phyloP scores from a whole-genome alignment of 2,888 invertebrate species.

The Timema cristinae region DNA sequence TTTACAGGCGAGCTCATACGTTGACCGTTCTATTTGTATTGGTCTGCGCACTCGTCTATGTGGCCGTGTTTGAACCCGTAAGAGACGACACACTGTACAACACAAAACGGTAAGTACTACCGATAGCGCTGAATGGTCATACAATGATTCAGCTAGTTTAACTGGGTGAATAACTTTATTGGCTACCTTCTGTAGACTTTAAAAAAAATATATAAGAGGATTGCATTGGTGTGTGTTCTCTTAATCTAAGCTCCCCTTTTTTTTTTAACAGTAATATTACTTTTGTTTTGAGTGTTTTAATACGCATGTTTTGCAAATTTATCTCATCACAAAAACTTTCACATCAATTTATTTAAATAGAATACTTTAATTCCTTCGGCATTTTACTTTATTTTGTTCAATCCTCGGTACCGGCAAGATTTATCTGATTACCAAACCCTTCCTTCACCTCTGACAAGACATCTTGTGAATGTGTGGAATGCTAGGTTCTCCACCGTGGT shows the following conservation, averaged over 20 bases:
- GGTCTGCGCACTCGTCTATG: conserved; percentile 47
- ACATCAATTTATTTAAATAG: too few relatives aligned
- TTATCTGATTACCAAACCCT: too few relatives aligned
- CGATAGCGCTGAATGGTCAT: background rate
- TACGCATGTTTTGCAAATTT: background rate
- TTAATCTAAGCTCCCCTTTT: background rate
- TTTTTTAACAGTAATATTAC: too few relatives aligned
- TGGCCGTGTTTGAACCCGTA: conserved; percentile 47
- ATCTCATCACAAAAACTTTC: background rate
- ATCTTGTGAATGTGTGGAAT: too few relatives aligned
- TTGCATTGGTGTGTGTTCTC: background rate
- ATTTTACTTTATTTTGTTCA: too few relatives aligned
- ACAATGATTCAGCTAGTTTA: background rate
- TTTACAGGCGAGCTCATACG: conserved; percentile 50
- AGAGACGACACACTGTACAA: conserved; percentile 46
- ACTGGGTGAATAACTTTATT: conserved; percentile 14
- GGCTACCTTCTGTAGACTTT: background rate
- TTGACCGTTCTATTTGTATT: conserved; percentile 48
- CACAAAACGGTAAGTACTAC: conserved; percentile 45
- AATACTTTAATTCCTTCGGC: too few relatives aligned
- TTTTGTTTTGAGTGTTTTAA: too few relatives aligned
- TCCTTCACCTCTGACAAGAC: too few relatives aligned
- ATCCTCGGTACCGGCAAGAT: too few relatives aligned
- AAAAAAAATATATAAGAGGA: background rate
- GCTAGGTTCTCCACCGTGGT: too few relatives aligned